Evolutionary conservation across 2,797 vertebrate species (phyloP).

Genomic region (Macroramphosus scolopax): DNA sequence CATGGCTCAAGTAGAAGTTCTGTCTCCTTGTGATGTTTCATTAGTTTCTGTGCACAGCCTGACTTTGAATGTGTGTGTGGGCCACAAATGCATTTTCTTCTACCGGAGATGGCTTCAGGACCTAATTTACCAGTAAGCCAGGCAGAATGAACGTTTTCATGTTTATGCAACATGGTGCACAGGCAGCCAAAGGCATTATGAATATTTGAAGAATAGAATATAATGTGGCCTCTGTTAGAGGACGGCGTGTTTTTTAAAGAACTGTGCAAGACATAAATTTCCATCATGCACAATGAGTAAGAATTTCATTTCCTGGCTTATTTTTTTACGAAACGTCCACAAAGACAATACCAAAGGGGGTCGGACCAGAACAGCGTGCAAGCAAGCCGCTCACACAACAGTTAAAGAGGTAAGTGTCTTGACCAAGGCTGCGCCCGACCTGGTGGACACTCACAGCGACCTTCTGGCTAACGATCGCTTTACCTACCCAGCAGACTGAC

Average conservation of each 20-base stretch:
- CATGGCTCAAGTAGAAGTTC: background rate
- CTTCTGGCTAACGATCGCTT: conserved; percentile 15
- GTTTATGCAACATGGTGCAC: conserved; percentile 27
- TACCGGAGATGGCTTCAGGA: conserved; percentile 10
- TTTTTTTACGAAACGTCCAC: conserved; percentile 12
- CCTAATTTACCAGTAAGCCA: conserved; percentile 9
- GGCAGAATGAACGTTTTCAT: conserved; percentile 22
- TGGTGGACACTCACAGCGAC: conserved; percentile 9
- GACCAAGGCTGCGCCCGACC: conserved; percentile 10
- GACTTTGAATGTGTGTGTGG: background rate
- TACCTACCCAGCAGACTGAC: conserved; percentile 2
- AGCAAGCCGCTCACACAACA: no score
- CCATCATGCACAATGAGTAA: background rate
- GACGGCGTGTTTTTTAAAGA: background rate
- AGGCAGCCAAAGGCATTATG: conserved; percentile 9
- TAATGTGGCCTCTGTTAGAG: background rate
- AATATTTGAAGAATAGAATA: conserved; percentile 20
- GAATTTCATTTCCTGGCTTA: background rate
- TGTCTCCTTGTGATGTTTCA: conserved; percentile 7
- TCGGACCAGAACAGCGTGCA: no score
- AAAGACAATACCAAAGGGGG: no score
- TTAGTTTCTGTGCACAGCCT: conserved; percentile 6
- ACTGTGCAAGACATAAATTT: background rate
- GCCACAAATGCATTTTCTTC: conserved; percentile 8
- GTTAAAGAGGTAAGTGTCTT: conserved; percentile 14